Evolutionary conservation across 64 coral and sea anemone species (phyloP).

Genomic region (Stichodactyla mertensii): DNA sequence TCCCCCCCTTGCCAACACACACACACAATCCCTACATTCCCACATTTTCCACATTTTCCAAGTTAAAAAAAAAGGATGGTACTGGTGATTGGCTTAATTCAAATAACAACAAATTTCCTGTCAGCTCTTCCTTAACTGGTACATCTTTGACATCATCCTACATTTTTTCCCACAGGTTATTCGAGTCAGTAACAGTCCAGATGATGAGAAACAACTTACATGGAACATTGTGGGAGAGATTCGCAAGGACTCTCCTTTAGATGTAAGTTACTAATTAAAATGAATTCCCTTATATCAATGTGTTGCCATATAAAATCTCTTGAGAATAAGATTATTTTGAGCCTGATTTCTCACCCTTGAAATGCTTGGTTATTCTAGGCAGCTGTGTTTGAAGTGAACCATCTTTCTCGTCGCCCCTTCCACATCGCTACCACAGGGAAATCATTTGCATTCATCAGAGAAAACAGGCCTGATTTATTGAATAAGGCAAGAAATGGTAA

Average conservation of each 20-base stretch:
- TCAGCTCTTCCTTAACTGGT: too few species aligned
- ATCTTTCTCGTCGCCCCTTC: conserved; percentile 19
- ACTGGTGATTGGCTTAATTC: too few species aligned
- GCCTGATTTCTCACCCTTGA: not conserved
- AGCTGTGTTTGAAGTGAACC: not conserved
- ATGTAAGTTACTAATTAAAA: not conserved
- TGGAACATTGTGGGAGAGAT: conserved; percentile 77
- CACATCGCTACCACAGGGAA: conserved; percentile 71
- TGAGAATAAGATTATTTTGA: not conserved
- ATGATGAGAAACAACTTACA: not conserved
- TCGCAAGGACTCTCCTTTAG: not conserved
- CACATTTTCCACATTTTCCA: too few species aligned
- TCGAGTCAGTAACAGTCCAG: not conserved
- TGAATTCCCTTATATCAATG: not conserved
- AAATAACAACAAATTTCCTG: too few species aligned
- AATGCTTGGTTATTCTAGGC: not conserved
- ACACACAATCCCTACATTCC: too few species aligned
- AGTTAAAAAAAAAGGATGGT: too few species aligned
- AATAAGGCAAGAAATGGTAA: conserved; percentile 44
- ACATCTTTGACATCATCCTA: too few species aligned
- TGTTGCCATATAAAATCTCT: not conserved
- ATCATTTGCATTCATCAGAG: conserved; percentile 59
- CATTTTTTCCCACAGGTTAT: not conserved
- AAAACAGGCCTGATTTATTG: conserved; percentile 47
- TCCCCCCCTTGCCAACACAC: too few species aligned